These are phyloP conservation scores for Caenorhabditis sinica DNA, from an alignment of 2,888 invertebrate genomes.

Conservation along the genomic window DNA sequence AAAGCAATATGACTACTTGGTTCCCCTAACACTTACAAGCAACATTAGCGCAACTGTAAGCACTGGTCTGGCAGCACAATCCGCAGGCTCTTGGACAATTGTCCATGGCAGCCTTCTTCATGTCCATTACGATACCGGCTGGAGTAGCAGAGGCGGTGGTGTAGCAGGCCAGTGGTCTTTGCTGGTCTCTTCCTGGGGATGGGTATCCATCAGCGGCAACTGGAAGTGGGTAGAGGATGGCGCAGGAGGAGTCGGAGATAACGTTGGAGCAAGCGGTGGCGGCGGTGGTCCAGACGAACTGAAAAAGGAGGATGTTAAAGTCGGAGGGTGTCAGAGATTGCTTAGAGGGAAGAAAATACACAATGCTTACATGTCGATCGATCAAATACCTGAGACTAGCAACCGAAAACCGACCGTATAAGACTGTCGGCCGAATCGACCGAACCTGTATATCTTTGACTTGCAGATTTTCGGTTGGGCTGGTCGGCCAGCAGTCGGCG, in stretches of 20 bases:
- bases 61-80: slow-evolving; percentile 63
- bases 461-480: too few relatives aligned
- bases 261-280: slow-evolving; percentile 45
- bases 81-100: slow-evolving; percentile 67
- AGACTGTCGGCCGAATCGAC: too few relatives aligned
- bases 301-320: neutral
- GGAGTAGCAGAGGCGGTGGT: slow-evolving; percentile 30
- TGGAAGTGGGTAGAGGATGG: slow-evolving; percentile 21
- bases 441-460: too few relatives aligned
- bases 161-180: slow-evolving; percentile 38
- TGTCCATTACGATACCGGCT: slow-evolving; percentile 29
- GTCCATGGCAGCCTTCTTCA: slow-evolving; percentile 39
- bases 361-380: too few relatives aligned
- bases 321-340: neutral
- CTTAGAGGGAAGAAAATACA: too few relatives aligned
- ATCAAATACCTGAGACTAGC: too few relatives aligned
- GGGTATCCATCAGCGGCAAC: slow-evolving; percentile 23
- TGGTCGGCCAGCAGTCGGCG: too few relatives aligned
- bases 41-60: slow-evolving; percentile 60
- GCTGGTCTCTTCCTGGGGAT: slow-evolving; percentile 27
- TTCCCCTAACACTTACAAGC: slow-evolving; percentile 30
- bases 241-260: slow-evolving; percentile 34
- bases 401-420: too few relatives aligned
- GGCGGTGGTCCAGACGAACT: slow-evolving; percentile 44
- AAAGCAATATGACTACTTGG: too few relatives aligned